Conservation (phyloP, 2,888 invertebrate species). For the Malachius bipustulatus region DNA sequence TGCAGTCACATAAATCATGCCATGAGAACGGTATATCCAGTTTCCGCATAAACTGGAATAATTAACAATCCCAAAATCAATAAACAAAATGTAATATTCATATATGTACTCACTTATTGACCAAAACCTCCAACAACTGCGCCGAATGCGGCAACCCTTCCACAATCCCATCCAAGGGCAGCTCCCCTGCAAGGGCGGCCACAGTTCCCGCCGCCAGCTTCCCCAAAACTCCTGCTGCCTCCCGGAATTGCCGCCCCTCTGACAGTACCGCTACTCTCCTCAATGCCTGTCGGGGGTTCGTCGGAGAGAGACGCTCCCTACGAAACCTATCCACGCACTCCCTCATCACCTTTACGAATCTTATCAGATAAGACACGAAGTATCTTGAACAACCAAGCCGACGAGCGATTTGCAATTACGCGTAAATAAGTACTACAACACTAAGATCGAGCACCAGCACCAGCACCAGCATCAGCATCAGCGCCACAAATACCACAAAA, state of each 20-base stretch:
- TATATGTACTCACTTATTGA: conserved; percentile 54
- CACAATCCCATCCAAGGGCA: conserved; percentile 79
- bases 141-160: conserved; percentile 83
- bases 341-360: conserved; percentile 43
- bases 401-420: too few species aligned
- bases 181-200: conserved; percentile 59
- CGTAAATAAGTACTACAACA: too few species aligned
- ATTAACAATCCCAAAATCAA: too few species aligned
- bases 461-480: too few species aligned
- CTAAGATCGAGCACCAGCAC: too few species aligned
- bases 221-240: conserved; percentile 75
- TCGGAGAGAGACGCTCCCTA: conserved; percentile 49
- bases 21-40: too few species aligned
- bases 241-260: conserved; percentile 81
- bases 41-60: too few species aligned
- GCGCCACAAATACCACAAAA: too few species aligned
- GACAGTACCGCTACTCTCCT: conserved; percentile 66
- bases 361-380: too few species aligned
- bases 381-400: too few species aligned
- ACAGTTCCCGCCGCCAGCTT: conserved; percentile 70
- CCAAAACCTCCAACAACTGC: conserved; percentile 74
- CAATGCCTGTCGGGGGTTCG: conserved; percentile 53
- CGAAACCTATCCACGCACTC: conserved; percentile 62
- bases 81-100: too few species aligned
- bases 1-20: too few species aligned